These are phyloP conservation scores for Thera britannica DNA, from an alignment of 2,888 invertebrate genomes.

Conservation along the genomic window DNA sequence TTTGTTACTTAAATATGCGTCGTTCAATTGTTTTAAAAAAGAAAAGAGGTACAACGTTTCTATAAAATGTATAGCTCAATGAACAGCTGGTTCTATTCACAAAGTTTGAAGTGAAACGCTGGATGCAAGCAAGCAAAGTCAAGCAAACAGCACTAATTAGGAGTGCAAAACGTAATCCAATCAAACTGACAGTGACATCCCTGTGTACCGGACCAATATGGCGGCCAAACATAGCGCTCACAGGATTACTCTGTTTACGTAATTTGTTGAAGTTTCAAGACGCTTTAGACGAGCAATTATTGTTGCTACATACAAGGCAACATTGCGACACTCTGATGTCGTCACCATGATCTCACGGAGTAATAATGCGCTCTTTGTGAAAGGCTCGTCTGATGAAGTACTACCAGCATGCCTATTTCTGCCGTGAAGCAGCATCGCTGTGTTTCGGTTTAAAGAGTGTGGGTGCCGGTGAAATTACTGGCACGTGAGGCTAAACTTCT, in stretches of 20 bases:
- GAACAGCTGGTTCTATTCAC: background rate
- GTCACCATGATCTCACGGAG: background rate
- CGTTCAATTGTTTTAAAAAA: too few relatives aligned
- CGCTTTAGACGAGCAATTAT: background rate
- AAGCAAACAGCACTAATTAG: slow-evolving; percentile 16
- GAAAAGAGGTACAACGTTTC: background rate
- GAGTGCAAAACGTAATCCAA: slow-evolving; percentile 34
- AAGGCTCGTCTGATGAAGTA: too few relatives aligned
- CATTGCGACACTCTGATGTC: background rate
- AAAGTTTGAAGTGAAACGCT: slow-evolving; percentile 6
- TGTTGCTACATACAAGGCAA: background rate
- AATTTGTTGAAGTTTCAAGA: slow-evolving; percentile 45
- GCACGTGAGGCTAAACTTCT: too few relatives aligned
- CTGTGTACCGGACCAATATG: slow-evolving; percentile 45
- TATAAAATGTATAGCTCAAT: background rate
- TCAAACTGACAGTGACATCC: slow-evolving; percentile 42
- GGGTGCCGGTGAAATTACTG: too few relatives aligned
- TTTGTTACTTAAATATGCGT: too few relatives aligned
- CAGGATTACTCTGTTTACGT: slow-evolving; percentile 46
- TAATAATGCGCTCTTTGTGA: background rate
- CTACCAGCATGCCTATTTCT: too few relatives aligned
- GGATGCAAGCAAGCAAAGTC: slow-evolving; percentile 9
- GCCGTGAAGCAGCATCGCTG: too few relatives aligned
- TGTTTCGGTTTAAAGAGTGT: too few relatives aligned
- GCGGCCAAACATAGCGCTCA: slow-evolving; percentile 43